Evolutionary conservation across 2,113 vertebrate species (phyloP).

Genomic region (Myodes glareolus): DNA sequence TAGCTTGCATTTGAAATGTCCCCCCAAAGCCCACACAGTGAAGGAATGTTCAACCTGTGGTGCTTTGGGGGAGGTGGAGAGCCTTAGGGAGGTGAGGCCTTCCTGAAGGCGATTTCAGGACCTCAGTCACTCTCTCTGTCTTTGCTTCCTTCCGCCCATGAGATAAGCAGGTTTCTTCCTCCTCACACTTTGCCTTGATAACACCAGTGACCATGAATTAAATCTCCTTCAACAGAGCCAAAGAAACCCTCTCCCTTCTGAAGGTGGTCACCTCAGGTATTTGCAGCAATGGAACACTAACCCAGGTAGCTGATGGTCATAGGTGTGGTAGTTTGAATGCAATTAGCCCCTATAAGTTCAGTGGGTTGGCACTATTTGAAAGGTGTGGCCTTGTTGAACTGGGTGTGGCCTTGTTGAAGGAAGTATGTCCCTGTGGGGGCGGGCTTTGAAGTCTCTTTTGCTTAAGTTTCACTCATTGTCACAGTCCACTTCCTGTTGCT

Average conservation of each 20-base stretch:
- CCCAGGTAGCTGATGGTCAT: neutral
- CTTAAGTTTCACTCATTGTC: neutral
- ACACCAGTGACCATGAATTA: neutral
- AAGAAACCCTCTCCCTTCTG: neutral
- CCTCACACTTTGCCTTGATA: no score
- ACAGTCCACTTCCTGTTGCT: neutral
- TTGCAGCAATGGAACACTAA: neutral
- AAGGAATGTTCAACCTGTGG: neutral
- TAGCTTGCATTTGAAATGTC: neutral
- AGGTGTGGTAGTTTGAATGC: neutral
- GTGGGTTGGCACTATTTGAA: neutral
- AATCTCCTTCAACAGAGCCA: neutral
- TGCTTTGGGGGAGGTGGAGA: neutral
- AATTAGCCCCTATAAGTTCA: neutral
- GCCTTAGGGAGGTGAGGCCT: neutral
- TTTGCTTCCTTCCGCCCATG: neutral
- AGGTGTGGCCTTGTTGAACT: neutral
- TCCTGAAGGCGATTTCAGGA: no score
- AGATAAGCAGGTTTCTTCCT: neutral
- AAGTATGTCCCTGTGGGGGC: neutral
- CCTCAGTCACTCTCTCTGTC: neutral
- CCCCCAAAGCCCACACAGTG: no score
- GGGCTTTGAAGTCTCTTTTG: neutral
- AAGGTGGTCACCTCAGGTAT: no score
- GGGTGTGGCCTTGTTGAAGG: neutral